phyloP scores from a whole-genome alignment of 2,888 invertebrate genomes.

The Lypha dubia region DNA sequence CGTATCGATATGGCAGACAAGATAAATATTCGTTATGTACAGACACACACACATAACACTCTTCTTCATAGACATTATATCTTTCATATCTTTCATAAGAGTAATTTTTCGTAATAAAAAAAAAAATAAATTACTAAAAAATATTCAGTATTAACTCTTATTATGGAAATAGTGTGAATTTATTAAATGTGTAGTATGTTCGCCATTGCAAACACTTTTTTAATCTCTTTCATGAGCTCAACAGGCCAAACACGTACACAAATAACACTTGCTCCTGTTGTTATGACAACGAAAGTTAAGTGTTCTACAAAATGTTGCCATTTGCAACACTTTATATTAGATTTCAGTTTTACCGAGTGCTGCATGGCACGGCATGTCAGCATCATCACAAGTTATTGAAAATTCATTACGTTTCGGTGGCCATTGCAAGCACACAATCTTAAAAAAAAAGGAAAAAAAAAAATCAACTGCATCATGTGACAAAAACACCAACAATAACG shows the following conservation, averaged over 20 bases:
- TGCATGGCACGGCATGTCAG: not conserved
- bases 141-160: not conserved
- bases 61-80: too few relatives aligned
- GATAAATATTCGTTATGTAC: too few relatives aligned
- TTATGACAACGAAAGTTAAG: not conserved
- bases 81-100: too few relatives aligned
- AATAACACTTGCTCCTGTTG: not conserved
- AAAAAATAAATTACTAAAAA: not conserved
- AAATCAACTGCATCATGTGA: not conserved
- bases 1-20: too few relatives aligned
- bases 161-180: not conserved
- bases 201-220: not conserved
- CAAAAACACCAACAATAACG: not conserved
- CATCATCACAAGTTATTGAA: not conserved
- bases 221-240: not conserved
- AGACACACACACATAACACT: too few relatives aligned
- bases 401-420: constrained; percentile 5
- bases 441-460: not conserved
- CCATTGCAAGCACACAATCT: not conserved
- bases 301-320: not conserved
- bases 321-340: not conserved
- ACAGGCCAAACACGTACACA: constrained; percentile 1
- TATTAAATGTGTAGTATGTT: not conserved
- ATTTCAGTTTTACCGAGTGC: not conserved
- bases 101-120: too few relatives aligned